These are phyloP conservation scores for Dicerorhinus sumatrensis DNA, from an alignment of 2,113 vertebrate genomes.

Conservation along the genomic window DNA sequence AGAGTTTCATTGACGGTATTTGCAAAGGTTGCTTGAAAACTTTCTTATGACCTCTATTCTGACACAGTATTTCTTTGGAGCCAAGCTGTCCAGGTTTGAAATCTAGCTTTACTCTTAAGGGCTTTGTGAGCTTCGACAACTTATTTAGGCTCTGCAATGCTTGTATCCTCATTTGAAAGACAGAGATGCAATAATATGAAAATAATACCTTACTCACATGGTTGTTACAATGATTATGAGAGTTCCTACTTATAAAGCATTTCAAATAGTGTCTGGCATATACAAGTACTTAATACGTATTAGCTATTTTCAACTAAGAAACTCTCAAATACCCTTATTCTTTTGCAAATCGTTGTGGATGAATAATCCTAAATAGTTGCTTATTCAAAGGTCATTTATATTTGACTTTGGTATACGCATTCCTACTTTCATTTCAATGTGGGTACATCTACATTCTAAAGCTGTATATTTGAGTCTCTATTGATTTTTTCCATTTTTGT, in stretches of 20 bases:
- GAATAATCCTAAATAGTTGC: not conserved
- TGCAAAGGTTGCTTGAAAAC: not conserved
- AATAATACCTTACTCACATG: not conserved
- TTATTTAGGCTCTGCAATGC: not conserved
- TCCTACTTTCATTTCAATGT: not conserved
- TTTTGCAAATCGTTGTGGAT: not conserved
- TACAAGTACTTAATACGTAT: not conserved
- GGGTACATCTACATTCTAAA: not conserved
- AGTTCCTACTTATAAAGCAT: not conserved
- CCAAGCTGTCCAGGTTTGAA: not conserved
- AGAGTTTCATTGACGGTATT: not conserved
- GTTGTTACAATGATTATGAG: not conserved
- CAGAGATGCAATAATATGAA: not conserved
- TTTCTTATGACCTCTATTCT: not conserved
- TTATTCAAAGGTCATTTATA: not conserved
- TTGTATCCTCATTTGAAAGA: not conserved
- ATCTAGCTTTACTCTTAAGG: not conserved
- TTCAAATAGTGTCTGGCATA: not conserved
- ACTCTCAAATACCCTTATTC: not conserved
- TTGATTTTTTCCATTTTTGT: not conserved
- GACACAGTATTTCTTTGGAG: not conserved
- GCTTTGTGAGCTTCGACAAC: not conserved
- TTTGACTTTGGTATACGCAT: not conserved
- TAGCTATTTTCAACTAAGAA: not conserved
- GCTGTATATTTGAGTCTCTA: not conserved